Evolutionary conservation across 1,140 invertebrate species (phyloP).

Genomic region (Palaemon carinicauda): DNA sequence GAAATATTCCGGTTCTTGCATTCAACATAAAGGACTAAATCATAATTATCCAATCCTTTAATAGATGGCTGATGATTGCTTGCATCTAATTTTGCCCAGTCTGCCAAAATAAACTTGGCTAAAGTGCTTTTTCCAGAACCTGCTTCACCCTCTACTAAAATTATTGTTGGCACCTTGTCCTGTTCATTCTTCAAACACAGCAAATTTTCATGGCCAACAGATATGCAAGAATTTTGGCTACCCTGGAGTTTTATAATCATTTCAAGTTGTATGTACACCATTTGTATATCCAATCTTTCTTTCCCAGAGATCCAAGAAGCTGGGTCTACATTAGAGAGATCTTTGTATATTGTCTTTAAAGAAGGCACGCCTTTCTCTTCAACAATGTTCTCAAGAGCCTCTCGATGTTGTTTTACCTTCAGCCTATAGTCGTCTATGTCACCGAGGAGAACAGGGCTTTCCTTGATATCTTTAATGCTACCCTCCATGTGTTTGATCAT

Average conservation of each 20-base stretch:
- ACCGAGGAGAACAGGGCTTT: too few relatives aligned
- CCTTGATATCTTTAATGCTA: too few relatives aligned
- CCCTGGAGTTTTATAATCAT: neutral
- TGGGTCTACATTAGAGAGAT: conserved; percentile 28
- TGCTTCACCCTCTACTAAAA: conserved; percentile 29
- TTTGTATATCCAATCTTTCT: neutral
- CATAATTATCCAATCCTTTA: neutral
- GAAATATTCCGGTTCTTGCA: conserved; percentile 3
- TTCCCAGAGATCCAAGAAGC: conserved; percentile 34
- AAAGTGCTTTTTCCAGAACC: conserved; percentile 43
- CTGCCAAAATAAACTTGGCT: conserved; percentile 24
- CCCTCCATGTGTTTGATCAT: too few relatives aligned
- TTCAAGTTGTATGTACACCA: conserved; percentile 17
- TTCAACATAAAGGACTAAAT: conserved; percentile 28
- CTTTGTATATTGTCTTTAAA: neutral
- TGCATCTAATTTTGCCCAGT: neutral
- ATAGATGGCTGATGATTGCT: neutral
- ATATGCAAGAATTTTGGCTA: neutral
- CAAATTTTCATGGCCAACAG: neutral
- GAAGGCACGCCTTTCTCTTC: neutral
- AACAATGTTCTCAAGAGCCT: neutral
- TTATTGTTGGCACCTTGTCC: neutral
- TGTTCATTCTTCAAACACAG: conserved; percentile 1
- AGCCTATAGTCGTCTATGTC: too few relatives aligned
- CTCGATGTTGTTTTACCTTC: neutral